A percentile compares a stretch with the other conserved stretches of the same genome.
Conservation (phyloP, 64 coral and sea anemone species). For the Cladopsammia gracilis region DNA sequence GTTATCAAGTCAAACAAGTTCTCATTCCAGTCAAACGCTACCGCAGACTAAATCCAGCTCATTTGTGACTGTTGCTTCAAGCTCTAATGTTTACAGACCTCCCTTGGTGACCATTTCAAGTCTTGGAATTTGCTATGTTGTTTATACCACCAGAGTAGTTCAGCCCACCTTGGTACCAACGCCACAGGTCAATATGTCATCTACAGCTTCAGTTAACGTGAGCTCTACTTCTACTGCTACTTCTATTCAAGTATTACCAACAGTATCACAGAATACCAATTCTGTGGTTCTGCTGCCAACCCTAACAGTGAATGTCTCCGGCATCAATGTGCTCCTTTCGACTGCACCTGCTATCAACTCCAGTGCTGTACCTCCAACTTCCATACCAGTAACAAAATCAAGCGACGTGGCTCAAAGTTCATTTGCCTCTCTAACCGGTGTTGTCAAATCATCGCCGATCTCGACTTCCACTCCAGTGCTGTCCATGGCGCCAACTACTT, state of each 20-base stretch:
- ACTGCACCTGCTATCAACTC: not conserved
- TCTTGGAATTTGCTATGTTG: constrained; percentile 88
- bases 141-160: constrained; percentile 77
- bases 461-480: not conserved
- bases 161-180: constrained; percentile 29
- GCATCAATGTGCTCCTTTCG: not conserved
- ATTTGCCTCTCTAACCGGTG: not conserved
- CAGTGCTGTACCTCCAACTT: not conserved
- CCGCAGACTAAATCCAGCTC: not conserved
- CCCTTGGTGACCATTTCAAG: constrained; percentile 83
- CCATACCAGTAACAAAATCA: not conserved
- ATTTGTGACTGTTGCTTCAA: not conserved
- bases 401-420: not conserved
- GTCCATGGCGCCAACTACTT: not conserved
- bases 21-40: not conserved
- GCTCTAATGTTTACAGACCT: constrained; percentile 10
- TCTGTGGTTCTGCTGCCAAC: not conserved
- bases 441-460: not conserved
- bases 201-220: not conserved
- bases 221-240: not conserved
- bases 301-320: not conserved
- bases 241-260: not conserved
- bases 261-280: not conserved
- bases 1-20: not conserved
- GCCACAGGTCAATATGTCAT: constrained; percentile 10